Evolutionary conservation across 2,113 vertebrate genomes (phyloP).

Genomic region (Hemichromis elongatus): DNA sequence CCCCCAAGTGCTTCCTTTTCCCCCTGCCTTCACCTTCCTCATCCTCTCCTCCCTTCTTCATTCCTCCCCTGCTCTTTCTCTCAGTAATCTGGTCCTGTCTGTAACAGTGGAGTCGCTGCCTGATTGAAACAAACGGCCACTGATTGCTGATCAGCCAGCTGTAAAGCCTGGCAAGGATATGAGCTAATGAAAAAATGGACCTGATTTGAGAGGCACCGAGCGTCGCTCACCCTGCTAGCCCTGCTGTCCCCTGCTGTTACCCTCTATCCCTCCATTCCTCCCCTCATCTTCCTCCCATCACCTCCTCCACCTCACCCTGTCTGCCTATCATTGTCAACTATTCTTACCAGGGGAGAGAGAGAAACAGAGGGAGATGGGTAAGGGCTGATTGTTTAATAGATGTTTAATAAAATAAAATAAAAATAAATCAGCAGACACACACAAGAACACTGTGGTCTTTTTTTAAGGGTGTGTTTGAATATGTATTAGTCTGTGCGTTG

Average conservation of each 20-base stretch:
- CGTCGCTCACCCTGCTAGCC: slow-evolving; percentile 71
- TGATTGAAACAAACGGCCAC: slow-evolving; percentile 91
- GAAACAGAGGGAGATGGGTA: slow-evolving; percentile 41
- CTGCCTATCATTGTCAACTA: slow-evolving; percentile 53
- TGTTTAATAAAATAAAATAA: slow-evolving; percentile 40
- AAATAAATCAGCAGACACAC: slow-evolving; percentile 59
- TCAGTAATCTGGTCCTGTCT: slow-evolving; percentile 72
- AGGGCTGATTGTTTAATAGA: slow-evolving; percentile 73
- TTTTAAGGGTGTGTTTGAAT: not conserved
- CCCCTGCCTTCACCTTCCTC: not conserved
- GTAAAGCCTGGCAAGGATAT: slow-evolving; percentile 89
- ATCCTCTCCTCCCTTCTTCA: slow-evolving; percentile 15
- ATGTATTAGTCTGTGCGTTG: not conserved
- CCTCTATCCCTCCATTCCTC: slow-evolving; percentile 51
- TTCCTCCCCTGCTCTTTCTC: slow-evolving; percentile 47
- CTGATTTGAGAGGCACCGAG: slow-evolving; percentile 81
- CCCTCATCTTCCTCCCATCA: slow-evolving; percentile 37
- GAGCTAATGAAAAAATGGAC: slow-evolving; percentile 89
- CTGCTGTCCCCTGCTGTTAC: slow-evolving; percentile 66
- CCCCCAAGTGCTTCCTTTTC: not conserved
- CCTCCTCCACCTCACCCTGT: slow-evolving; percentile 32
- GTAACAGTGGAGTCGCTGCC: slow-evolving; percentile 83
- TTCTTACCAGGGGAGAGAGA: slow-evolving; percentile 10
- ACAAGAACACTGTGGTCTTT: slow-evolving; percentile 22
- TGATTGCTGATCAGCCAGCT: slow-evolving; percentile 93